Evolutionary conservation across 64 coral and sea anemone species (phyloP), one percentile per base, ranked within the genome.

Genomic region (Pocillopora verrucosa): DNA sequence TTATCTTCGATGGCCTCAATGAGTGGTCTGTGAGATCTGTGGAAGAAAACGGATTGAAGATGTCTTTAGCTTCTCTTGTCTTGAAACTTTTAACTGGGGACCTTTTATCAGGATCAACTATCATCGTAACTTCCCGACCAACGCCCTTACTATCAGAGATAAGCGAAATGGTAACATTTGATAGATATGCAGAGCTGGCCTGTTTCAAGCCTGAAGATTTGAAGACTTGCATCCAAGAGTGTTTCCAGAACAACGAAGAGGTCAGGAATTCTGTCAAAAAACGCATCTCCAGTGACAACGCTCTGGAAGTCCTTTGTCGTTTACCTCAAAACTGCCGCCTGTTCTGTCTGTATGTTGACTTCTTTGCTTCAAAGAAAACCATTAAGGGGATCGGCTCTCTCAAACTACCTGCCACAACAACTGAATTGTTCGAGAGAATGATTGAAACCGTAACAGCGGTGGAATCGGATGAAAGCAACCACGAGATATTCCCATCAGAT

Each of bases 1-100:
- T 85, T n/a, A 34, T 85, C 72, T 85, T 85, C 19, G 82, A 85
- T 58, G 64, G 82, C 41, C 65, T 85, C 12, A 85, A 72, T 37
- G 82, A 85, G 65, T 85, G 82, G 82, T 56, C 64, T 15, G 1
- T 20, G 12, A 85, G 16, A 63, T 72, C 38, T n/a, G 15, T 14
- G 25, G 34, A 19, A 24, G 34, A 57, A 72, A 72, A 20, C 57
- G 65, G 26, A 51, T 36, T 57, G 36, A 72, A 26, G 15, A 58
- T 68, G 65, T 34, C 82, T 38, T 37, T 72, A 20, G 35, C 63
- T 72, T 72, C 64, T 57, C 13, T 85, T 20, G 20, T 72, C 2
- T 72, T 85, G 13, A 57, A 58, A 10, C 82, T 85, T 57, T 41
- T 85, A 56, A 72, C 82, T 30, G 65, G 82, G 58, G 34, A 72